Conservation (phyloP, 2,797 vertebrate species). For the Acrocephalus scirpaceus region DNA sequence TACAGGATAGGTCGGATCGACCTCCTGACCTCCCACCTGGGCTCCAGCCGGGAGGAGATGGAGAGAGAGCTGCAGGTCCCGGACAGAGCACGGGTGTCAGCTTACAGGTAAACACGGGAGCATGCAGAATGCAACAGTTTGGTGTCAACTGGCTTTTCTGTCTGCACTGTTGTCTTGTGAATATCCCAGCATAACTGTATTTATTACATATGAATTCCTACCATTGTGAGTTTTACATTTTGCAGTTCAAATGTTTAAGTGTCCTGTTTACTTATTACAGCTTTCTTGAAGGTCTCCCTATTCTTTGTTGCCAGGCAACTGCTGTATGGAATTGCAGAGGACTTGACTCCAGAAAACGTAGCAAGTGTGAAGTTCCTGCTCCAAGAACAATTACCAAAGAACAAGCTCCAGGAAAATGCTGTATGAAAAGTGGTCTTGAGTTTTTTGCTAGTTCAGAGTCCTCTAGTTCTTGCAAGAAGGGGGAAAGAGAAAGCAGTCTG, state of each 20-base stretch:
- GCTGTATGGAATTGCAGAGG: conserved; percentile 52
- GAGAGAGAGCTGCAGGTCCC: conserved; percentile 12
- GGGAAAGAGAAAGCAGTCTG: neutral
- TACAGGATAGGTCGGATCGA: conserved; percentile 55
- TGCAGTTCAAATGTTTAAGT: neutral
- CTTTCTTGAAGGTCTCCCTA: neutral
- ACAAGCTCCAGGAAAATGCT: conserved; percentile 36
- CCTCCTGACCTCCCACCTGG: conserved; percentile 39
- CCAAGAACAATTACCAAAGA: neutral
- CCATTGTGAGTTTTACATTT: neutral
- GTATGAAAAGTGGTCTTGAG: conserved; percentile 37
- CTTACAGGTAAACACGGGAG: conserved; percentile 68
- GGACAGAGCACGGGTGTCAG: conserved; percentile 43
- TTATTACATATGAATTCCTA: neutral
- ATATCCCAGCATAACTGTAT: neutral
- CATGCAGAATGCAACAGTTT: neutral
- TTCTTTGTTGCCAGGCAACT: conserved; percentile 45
- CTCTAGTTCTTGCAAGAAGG: neutral
- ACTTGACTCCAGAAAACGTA: neutral
- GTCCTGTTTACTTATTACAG: neutral
- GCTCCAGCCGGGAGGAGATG: conserved; percentile 40
- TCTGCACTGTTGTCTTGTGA: neutral
- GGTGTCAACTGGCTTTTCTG: neutral
- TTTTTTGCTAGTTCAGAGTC: neutral
- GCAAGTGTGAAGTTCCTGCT: conserved; percentile 27